Evolutionary conservation across 2,113 vertebrate genomes (phyloP).

Genomic region (Pseudorasbora parva): DNA sequence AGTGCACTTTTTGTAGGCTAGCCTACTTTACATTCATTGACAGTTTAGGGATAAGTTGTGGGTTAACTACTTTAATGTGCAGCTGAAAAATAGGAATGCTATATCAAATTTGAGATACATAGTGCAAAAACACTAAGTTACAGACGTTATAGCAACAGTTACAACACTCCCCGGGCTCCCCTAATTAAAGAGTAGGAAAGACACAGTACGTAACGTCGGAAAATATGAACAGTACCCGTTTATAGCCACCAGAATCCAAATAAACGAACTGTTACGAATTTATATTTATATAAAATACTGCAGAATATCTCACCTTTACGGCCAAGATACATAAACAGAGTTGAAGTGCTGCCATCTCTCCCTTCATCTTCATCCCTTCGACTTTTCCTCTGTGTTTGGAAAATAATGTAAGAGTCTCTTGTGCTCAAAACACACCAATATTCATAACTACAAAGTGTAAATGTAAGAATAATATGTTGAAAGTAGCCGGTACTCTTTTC

Average conservation of each 20-base stretch:
- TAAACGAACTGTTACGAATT: background rate
- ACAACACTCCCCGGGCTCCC: background rate
- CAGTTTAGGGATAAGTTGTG: background rate
- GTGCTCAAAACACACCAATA: constrained; percentile 26
- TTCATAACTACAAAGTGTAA: background rate
- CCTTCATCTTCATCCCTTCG: constrained; percentile 52
- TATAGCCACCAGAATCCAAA: background rate
- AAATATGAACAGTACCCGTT: background rate
- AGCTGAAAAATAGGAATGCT: background rate
- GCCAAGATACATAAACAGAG: constrained; percentile 68
- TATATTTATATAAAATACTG: background rate
- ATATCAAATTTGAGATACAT: background rate
- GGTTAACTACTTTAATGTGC: background rate
- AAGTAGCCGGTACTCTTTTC: background rate
- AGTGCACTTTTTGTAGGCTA: too few species aligned
- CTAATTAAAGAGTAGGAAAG: constrained; percentile 1
- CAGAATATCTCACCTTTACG: constrained; percentile 67
- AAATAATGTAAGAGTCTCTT: constrained; percentile 14
- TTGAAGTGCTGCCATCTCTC: constrained; percentile 59
- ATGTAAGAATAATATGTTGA: background rate
- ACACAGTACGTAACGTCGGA: background rate
- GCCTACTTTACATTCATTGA: background rate
- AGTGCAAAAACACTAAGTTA: background rate
- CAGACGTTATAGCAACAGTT: background rate
- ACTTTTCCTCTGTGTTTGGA: background rate